phyloP scores from a whole-genome alignment of 1,140 invertebrate genomes.

The Drosophila athabasca region DNA sequence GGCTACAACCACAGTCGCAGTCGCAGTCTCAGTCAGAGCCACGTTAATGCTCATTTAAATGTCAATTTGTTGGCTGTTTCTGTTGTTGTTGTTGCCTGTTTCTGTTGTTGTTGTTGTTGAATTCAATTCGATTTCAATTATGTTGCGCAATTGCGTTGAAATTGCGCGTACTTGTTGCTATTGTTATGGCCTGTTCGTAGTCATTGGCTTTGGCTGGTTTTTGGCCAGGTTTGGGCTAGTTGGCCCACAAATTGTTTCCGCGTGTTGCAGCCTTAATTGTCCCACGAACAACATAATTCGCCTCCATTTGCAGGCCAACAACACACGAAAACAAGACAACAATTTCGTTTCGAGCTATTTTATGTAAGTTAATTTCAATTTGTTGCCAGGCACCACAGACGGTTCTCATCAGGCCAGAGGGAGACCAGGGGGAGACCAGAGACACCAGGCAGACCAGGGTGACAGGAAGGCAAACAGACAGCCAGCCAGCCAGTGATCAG shows the following conservation, averaged over 20 bases:
- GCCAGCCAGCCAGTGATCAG: no score
- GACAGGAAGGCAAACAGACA: constrained; percentile 7
- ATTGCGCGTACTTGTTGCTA: constrained; percentile 72
- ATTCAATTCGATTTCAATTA: constrained; percentile 70
- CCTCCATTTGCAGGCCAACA: constrained; percentile 48
- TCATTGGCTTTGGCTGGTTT: constrained; percentile 56
- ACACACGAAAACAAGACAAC: constrained; percentile 18
- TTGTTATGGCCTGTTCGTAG: constrained; percentile 37
- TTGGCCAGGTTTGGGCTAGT: constrained; percentile 45
- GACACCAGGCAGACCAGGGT: constrained; percentile 9
- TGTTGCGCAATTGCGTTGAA: constrained; percentile 78
- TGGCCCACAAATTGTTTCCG: constrained; percentile 71
- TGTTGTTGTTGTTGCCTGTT: constrained; percentile 17
- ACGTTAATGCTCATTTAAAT: constrained; percentile 74
- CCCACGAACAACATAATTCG: constrained; percentile 75
- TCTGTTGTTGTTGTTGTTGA: constrained; percentile 48
- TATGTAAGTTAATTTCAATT: constrained; percentile 79
- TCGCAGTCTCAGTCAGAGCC: not conserved
- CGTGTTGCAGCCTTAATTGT: constrained; percentile 77
- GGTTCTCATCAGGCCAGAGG: constrained; percentile 37
- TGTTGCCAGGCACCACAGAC: constrained; percentile 43
- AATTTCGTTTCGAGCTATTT: constrained; percentile 54
- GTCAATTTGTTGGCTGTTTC: constrained; percentile 47
- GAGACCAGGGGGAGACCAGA: not conserved
- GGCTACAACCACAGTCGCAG: not conserved